A percentile compares a stretch with the other conserved stretches of the same genome.
phyloP scores from a whole-genome alignment of 2,888 invertebrate species.

The Gerris lacustris region DNA sequence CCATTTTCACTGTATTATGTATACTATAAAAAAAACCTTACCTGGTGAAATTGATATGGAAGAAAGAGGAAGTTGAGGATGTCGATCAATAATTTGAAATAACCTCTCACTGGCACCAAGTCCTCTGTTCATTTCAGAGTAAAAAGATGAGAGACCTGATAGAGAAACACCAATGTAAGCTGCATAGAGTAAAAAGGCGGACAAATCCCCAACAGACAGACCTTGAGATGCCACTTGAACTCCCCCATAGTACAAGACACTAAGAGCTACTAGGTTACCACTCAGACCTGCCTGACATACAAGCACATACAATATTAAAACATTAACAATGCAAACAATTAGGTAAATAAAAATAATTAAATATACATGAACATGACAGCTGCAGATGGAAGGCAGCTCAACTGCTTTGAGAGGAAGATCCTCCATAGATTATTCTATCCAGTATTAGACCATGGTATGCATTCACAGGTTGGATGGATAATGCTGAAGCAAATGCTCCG shows the following conservation, averaged over 20 bases:
- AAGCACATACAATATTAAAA: not conserved
- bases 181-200: slow-evolving; percentile 88
- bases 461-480: no score
- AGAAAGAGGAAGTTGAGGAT: slow-evolving; percentile 54
- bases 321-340: not conserved
- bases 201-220: slow-evolving; percentile 73
- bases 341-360: no score
- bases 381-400: no score
- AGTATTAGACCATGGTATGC: no score
- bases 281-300: slow-evolving; percentile 61
- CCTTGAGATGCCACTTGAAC: slow-evolving; percentile 68
- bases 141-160: slow-evolving; percentile 81
- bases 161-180: slow-evolving; percentile 86
- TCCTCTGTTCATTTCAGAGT: slow-evolving; percentile 85
- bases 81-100: slow-evolving; percentile 77
- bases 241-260: slow-evolving; percentile 86
- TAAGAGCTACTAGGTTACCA: slow-evolving; percentile 78
- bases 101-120: slow-evolving; percentile 80
- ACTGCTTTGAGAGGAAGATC: no score
- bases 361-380: no score
- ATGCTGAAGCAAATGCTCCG: no score
- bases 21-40: not conserved
- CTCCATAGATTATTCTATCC: no score
- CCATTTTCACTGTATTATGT: no score
- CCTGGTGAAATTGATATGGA: not conserved